These are phyloP conservation scores for Timema podura DNA, from an alignment of 2,888 invertebrate species.

Conservation along the genomic window DNA sequence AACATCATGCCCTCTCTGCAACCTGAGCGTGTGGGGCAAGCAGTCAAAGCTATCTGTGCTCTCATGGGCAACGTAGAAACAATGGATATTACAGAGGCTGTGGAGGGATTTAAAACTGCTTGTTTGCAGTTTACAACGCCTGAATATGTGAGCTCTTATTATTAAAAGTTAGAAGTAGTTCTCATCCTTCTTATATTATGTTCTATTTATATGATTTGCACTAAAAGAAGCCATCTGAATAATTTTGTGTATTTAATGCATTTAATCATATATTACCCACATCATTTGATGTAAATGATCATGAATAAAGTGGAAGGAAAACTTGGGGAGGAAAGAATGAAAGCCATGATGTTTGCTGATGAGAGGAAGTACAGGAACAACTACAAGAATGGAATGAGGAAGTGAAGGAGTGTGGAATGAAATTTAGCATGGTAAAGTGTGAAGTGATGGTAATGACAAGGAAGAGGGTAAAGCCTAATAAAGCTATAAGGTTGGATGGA, in stretches of 20 bases:
- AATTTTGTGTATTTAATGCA: constrained; percentile 19
- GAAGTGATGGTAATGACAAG: too few species aligned
- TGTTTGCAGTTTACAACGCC: constrained; percentile 46
- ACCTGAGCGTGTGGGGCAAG: constrained; percentile 75
- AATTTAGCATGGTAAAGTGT: too few species aligned
- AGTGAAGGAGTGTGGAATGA: too few species aligned
- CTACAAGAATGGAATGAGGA: too few species aligned
- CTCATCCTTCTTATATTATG: background rate
- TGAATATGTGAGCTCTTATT: constrained; percentile 10
- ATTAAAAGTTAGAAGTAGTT: background rate
- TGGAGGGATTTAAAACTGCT: constrained; percentile 60
- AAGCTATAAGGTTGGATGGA: too few species aligned
- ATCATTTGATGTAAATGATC: too few species aligned
- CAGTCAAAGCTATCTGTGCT: constrained; percentile 89
- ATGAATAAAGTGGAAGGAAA: too few species aligned
- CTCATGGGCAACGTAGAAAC: constrained; percentile 87
- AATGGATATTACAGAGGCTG: constrained; percentile 73
- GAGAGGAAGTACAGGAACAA: too few species aligned
- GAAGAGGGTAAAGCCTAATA: too few species aligned
- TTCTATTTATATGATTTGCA: constrained; percentile 6
- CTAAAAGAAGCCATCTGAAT: constrained; percentile 32
- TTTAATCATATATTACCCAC: constrained; percentile 34
- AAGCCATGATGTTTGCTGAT: too few species aligned
- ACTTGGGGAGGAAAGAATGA: too few species aligned
- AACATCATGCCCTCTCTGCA: constrained; percentile 48